phyloP scores from a whole-genome alignment of 2,113 vertebrate genomes.

The Acrocephalus arundinaceus region DNA sequence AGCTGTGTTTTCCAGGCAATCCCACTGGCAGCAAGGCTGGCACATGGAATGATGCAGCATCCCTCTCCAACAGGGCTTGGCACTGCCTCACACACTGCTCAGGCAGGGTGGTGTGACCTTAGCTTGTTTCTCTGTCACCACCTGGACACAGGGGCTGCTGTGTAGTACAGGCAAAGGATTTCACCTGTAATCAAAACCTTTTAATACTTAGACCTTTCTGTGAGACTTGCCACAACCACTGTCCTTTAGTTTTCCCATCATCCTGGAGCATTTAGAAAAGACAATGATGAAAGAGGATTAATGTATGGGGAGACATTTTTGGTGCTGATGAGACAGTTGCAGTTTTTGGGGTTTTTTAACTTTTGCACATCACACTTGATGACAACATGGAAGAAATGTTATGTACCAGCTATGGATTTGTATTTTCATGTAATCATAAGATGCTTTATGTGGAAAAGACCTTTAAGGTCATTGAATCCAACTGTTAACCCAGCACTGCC shows the following conservation, averaged over 20 bases:
- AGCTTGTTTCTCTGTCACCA: neutral
- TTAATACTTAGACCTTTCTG: neutral
- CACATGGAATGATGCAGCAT: neutral
- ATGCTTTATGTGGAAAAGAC: neutral
- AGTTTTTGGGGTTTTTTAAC: neutral
- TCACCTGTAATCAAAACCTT: neutral
- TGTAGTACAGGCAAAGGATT: neutral
- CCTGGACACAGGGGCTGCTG: neutral
- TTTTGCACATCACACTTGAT: neutral
- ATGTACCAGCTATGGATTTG: neutral
- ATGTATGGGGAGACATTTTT: neutral
- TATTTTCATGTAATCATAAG: neutral
- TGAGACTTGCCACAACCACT: neutral
- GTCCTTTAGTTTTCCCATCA: neutral
- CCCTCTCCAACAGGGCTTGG: neutral
- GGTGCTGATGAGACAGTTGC: neutral
- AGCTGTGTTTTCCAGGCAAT: neutral
- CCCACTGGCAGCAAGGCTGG: neutral
- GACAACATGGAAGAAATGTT: neutral
- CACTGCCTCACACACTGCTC: fast-evolving
- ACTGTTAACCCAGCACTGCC: neutral
- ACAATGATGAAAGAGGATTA: neutral
- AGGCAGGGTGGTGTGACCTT: neutral
- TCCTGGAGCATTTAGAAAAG: neutral
- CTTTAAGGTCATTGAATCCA: neutral